These are phyloP conservation scores for Lepus timidus DNA, from an alignment of 2,113 vertebrate genomes.

Conservation along the genomic window DNA sequence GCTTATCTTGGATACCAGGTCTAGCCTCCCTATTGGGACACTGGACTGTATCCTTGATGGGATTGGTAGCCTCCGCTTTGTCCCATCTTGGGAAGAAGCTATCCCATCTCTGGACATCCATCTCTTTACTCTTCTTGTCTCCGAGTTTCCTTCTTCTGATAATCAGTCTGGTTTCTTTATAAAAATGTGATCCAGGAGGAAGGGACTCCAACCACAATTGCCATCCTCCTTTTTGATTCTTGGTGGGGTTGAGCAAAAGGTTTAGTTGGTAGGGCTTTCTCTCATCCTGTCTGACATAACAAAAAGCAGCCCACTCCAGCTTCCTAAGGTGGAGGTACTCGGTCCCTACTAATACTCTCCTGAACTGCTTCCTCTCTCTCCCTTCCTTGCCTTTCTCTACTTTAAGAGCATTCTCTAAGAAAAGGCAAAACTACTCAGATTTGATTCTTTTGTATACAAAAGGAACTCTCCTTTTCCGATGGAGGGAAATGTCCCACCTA, in stretches of 20 bases:
- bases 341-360: neutral
- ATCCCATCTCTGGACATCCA: neutral
- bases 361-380: neutral
- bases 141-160: neutral
- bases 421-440: neutral
- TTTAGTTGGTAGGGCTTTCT: neutral
- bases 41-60: neutral
- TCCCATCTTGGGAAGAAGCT: neutral
- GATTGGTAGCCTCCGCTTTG: neutral
- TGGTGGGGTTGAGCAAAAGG: neutral
- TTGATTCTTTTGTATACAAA: neutral
- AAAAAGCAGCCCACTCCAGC: neutral
- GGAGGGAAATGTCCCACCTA: neutral
- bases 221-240: neutral
- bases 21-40: neutral
- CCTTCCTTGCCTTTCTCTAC: neutral
- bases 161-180: neutral
- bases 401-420: conserved; percentile 24
- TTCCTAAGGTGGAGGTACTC: neutral
- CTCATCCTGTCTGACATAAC: neutral
- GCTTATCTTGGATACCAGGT: neutral
- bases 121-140: neutral
- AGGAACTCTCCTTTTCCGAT: neutral
- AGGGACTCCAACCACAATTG: neutral
- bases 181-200: conserved; percentile 13